Base-by-base conservation (phyloP, 2,888 invertebrate genomes). In the Orthosia incerta region DNA sequence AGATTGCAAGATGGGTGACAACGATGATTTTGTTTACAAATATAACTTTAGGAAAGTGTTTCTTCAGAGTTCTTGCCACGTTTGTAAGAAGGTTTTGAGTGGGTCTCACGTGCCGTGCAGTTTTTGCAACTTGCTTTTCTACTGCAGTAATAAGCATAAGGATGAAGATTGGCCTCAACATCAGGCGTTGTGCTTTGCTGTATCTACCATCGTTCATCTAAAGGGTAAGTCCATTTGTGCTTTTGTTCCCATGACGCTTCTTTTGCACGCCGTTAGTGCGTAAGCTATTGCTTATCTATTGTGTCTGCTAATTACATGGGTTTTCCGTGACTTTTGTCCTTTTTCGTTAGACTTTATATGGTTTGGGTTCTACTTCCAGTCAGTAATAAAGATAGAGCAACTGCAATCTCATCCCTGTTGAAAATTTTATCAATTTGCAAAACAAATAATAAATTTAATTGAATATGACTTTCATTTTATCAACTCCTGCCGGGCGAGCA, bases 21-120 rank as follows among this genome's bases (percentile, higher is more conserved):
- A 97, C 53, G 97, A 97, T 71, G 97, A 97, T 70, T 95, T 97
- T 63, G 97, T 97, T 64, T 97, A 97, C 86, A 97, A 97, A 79
- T 97, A 97, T 79, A 97, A 96, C 87, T 97, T 97, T 68, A 95
- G 98, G 15, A 97, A 97, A 88, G 97, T 97, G 18, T 98, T 97
- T 88, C 92, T 97, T 50, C 96, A 97, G 57, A 97, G 97, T 77
- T 92, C 97, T 9, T 98, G 98, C 76, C 95, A 96, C 64, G 89
- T 96, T 65, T 97, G 97, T 82, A 96, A 96, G 79, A 94, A 93
- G 46, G 91, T 93, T 48, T 84, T 96, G 74, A 89, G 83, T 56
- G 88, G 92, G 3, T 72, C 85, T 0, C 89, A 94, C 74, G 89
- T 95, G 3, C 90, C 95, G 0, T 95, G 96, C 79, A 91, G 91